Percentiles rank a stretch among this genome's conserved stretches.
phyloP scores from a whole-genome alignment of 2,113 vertebrate species.

The Gymnogyps californianus region DNA sequence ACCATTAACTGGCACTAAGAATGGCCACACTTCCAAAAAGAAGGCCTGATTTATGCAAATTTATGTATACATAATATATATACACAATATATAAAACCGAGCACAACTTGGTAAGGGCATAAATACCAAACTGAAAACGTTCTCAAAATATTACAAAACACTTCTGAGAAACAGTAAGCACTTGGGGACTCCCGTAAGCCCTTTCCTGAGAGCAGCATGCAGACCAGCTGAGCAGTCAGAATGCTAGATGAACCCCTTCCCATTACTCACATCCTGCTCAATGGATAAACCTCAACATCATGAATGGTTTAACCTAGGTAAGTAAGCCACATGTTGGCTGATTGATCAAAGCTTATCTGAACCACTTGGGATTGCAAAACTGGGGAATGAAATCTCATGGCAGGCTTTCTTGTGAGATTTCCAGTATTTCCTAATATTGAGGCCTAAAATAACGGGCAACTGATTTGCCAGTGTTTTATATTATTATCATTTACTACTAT shows the following conservation, averaged over 20 bases:
- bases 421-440: neutral
- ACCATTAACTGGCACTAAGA: neutral
- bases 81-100: neutral
- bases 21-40: neutral
- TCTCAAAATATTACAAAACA: neutral
- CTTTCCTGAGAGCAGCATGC: neutral
- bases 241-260: neutral
- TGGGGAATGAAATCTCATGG: neutral
- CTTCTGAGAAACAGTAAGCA: neutral
- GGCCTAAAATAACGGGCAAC: neutral
- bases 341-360: neutral
- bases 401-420: neutral
- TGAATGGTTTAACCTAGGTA: neutral
- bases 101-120: neutral
- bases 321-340: neutral
- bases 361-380: neutral
- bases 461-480: neutral
- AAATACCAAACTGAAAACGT: neutral
- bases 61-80: neutral
- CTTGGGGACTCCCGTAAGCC: neutral
- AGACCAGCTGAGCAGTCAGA: neutral
- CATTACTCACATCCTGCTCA: neutral
- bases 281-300: neutral
- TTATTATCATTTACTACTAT: neutral
- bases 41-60: neutral